Percentiles rank a stretch among this genome's conserved stretches.
Conservation (phyloP, 2,888 invertebrate species). For the Tetragonisca angustula region DNA sequence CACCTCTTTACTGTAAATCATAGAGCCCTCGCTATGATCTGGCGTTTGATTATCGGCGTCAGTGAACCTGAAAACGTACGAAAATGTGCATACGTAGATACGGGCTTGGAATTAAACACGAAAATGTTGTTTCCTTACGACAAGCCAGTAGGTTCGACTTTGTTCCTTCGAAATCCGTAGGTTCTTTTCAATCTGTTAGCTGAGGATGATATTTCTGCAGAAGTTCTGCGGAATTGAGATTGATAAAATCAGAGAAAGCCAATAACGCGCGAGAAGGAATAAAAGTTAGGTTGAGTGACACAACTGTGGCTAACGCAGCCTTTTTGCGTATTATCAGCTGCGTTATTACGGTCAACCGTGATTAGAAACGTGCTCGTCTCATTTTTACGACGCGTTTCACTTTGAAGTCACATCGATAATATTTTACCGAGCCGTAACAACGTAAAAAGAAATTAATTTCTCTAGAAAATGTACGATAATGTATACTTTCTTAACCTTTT, state of each 20-base stretch:
- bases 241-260: no score
- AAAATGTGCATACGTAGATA: not conserved
- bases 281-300: no score
- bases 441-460: no score
- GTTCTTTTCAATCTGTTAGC: conserved; percentile 12
- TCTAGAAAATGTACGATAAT: no score
- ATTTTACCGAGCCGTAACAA: not conserved
- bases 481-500: no score
- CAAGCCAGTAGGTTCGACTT: conserved; percentile 45
- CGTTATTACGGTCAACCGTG: conserved; percentile 27
- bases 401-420: not conserved
- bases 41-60: conserved; percentile 10
- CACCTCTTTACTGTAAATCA: not conserved
- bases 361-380: conserved; percentile 8
- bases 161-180: conserved; percentile 45
- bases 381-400: not conserved
- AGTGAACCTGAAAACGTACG: conserved; percentile 4
- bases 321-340: conserved; percentile 20
- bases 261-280: no score
- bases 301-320: no score
- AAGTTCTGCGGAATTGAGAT: not conserved
- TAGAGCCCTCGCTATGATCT: no score
- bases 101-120: no score
- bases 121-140: conserved; percentile 39
- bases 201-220: not conserved